Evolutionary conservation across 2,113 vertebrate genomes (phyloP).

Genomic region (Bos javanicus): DNA sequence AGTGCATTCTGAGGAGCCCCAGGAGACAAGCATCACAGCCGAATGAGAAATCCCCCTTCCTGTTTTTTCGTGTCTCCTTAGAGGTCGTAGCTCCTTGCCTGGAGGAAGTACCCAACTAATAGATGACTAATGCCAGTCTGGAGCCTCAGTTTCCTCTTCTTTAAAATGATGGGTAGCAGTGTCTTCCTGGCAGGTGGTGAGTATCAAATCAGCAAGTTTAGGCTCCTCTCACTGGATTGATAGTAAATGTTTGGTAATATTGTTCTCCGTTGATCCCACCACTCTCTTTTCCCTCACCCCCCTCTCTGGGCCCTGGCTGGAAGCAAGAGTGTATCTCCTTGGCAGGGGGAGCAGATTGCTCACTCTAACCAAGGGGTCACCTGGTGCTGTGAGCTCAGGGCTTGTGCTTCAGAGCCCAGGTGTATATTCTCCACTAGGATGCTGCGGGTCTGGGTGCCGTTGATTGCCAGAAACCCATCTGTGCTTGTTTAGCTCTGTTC

Average conservation of each 20-base stretch:
- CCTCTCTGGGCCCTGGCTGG: neutral
- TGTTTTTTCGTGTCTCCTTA: neutral
- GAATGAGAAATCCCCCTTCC: neutral
- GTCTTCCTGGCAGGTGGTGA: neutral
- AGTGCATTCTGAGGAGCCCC: neutral
- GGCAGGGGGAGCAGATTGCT: neutral
- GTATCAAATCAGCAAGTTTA: neutral
- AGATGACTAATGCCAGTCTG: neutral
- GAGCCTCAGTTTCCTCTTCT: neutral
- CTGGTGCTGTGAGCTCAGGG: neutral
- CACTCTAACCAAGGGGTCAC: neutral
- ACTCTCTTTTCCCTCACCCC: rapidly evolving
- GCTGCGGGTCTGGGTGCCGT: neutral
- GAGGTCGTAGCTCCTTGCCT: neutral
- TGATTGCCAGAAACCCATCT: neutral
- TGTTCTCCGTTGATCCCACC: neutral
- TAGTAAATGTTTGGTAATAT: neutral
- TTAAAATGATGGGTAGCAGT: neutral
- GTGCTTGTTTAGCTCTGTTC: neutral
- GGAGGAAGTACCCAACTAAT: neutral
- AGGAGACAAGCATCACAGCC: neutral
- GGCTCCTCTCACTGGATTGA: neutral
- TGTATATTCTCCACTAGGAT: neutral
- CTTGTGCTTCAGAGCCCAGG: neutral
- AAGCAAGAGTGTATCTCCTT: neutral